phyloP scores from a whole-genome alignment of 2,113 vertebrate genomes.

The Myxocyprinus asiaticus region DNA sequence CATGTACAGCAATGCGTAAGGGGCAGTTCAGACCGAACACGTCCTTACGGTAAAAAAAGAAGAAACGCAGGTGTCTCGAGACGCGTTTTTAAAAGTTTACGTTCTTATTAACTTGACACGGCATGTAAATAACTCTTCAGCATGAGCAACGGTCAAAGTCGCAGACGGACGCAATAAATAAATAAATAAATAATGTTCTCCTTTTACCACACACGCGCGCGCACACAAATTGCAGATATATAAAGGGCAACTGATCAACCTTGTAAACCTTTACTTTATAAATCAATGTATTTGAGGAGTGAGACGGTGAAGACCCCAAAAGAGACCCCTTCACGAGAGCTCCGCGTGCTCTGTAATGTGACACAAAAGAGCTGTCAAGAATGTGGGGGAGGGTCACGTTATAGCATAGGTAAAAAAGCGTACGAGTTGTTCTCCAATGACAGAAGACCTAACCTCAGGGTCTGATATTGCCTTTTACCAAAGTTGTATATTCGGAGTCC shows the following conservation, averaged over 20 bases:
- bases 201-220: no score
- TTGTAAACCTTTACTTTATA: background rate
- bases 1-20: background rate
- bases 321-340: background rate
- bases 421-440: slow-evolving; percentile 19
- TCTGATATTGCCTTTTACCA: slow-evolving; percentile 11
- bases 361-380: slow-evolving; percentile 15
- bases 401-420: background rate
- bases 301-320: background rate
- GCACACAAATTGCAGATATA: no score
- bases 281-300: background rate
- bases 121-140: no score
- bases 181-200: no score
- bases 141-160: no score
- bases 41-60: no score
- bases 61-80: no score
- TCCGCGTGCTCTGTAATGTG: slow-evolving; percentile 23
- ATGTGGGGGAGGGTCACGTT: background rate
- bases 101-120: no score
- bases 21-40: background rate
- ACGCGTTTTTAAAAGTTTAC: no score
- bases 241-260: background rate
- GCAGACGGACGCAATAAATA: no score
- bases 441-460: background rate
- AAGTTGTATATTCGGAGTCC: slow-evolving; percentile 6